These are phyloP conservation scores for Mythimna vitellina DNA, from an alignment of 2,888 invertebrate species.

Conservation along the genomic window DNA sequence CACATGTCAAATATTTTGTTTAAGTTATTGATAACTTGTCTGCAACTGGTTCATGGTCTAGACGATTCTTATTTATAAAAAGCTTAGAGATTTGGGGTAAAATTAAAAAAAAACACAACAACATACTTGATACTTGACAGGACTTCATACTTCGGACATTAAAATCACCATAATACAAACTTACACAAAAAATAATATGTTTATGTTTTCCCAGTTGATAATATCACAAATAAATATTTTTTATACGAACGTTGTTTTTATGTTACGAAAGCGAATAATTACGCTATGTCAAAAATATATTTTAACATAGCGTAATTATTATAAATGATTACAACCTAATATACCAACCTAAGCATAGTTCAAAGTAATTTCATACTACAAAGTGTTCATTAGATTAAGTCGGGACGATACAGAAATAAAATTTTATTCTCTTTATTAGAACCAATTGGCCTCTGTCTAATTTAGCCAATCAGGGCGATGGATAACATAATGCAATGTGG, in stretches of 20 bases:
- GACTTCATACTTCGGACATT: background rate
- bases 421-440: constrained; percentile 31
- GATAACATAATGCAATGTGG: constrained; percentile 13
- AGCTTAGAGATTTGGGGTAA: too few species aligned
- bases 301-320: too few species aligned
- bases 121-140: background rate
- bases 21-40: background rate
- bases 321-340: too few species aligned
- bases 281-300: too few species aligned
- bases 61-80: background rate
- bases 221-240: background rate
- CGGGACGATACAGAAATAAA: constrained; percentile 12
- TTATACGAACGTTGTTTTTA: too few species aligned
- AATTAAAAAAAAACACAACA: too few species aligned
- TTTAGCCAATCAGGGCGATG: constrained; percentile 37
- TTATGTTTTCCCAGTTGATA: background rate
- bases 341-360: background rate
- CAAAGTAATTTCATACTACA: background rate
- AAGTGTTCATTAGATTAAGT: constrained; percentile 33
- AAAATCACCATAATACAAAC: background rate
- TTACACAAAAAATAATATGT: background rate
- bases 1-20: too few species aligned
- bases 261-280: background rate
- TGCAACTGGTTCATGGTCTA: background rate
- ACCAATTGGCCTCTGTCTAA: constrained; percentile 34